Conservation (phyloP, 92 coral and sea anemone species). For the Palythoa caribaeorum region DNA sequence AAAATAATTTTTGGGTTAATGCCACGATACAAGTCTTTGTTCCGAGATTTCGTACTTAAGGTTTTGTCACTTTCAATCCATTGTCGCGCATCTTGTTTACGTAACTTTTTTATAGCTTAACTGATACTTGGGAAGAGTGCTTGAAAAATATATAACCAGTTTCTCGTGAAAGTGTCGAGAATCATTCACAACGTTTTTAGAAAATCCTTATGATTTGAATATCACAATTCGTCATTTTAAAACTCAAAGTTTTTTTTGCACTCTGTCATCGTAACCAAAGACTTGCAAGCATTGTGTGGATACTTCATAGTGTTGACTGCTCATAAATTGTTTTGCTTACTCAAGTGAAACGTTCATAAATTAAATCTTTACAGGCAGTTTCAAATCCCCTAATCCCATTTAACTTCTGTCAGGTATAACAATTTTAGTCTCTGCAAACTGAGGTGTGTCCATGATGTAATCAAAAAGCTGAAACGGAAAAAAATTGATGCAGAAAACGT, state of each 20-base stretch:
- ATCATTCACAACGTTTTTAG: background rate
- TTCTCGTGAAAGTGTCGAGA: no score
- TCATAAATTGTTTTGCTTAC: background rate
- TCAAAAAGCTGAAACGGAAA: background rate
- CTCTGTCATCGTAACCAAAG: background rate
- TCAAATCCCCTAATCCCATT: conserved; percentile 19
- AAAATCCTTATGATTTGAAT: background rate
- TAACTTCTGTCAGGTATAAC: background rate
- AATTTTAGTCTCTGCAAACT: background rate
- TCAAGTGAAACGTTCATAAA: background rate
- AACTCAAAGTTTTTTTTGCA: background rate
- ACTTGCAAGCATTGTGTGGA: background rate
- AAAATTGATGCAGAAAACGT: background rate
- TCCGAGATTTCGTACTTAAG: background rate
- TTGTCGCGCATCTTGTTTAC: no score
- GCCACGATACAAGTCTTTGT: background rate
- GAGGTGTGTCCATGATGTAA: background rate
- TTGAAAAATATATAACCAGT: no score
- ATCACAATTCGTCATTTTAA: background rate
- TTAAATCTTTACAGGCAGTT: background rate
- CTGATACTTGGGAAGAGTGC: no score
- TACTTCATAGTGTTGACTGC: background rate
- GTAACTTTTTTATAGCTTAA: no score
- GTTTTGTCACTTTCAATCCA: background rate
- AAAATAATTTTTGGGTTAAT: background rate